Conservation (phyloP, 1,140 invertebrate species). For the Heliothis virescens region DNA sequence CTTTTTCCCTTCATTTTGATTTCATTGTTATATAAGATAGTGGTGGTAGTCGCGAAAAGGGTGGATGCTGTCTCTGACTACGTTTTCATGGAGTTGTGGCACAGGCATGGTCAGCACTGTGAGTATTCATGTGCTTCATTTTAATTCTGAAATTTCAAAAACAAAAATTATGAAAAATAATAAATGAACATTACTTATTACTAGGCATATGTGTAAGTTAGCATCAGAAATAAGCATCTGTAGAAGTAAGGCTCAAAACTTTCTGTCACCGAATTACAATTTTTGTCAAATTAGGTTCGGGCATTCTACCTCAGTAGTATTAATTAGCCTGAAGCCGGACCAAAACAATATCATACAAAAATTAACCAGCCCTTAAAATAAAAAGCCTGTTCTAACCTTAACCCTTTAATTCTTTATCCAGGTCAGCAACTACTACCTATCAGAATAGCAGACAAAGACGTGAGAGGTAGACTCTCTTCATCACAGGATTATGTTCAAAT, state of each 20-base stretch:
- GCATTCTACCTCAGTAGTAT: too few species aligned
- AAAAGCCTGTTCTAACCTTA: too few species aligned
- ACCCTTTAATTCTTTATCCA: conserved; percentile 65
- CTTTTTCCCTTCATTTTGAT: not conserved
- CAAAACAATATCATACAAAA: too few species aligned
- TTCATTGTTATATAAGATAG: conserved; percentile 62
- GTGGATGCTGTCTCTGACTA: conserved; percentile 84
- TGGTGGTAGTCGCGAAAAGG: conserved; percentile 59
- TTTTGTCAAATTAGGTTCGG: too few species aligned
- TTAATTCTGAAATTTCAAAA: not conserved
- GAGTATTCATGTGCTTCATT: conserved; percentile 49
- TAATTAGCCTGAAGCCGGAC: too few species aligned
- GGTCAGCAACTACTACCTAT: conserved; percentile 88
- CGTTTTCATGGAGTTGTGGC: conserved; percentile 77
- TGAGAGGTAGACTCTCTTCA: conserved; percentile 88
- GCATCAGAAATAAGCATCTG: too few species aligned
- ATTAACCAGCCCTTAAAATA: too few species aligned
- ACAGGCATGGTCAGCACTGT: conserved; percentile 75
- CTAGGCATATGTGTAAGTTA: too few species aligned
- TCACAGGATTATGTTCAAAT: conserved; percentile 89
- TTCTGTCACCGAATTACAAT: too few species aligned
- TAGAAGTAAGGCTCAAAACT: too few species aligned
- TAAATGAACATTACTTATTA: too few species aligned
- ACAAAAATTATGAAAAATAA: too few species aligned
- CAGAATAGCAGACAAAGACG: conserved; percentile 89